phyloP scores from a whole-genome alignment of 2,797 vertebrate species.

The Scarus forsteni region DNA sequence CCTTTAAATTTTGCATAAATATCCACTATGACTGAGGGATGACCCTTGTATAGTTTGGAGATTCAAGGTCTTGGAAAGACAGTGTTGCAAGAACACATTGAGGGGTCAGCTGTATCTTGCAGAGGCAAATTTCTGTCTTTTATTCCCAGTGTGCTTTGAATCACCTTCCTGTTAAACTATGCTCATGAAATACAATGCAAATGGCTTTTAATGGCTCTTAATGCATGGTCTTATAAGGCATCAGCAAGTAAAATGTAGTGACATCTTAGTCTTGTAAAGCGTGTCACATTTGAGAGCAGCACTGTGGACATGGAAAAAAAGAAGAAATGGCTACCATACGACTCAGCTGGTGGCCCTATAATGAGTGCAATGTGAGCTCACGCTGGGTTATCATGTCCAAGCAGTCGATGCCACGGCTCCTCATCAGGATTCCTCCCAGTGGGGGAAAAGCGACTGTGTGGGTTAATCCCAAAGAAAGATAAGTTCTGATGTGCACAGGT shows the following conservation, averaged over 20 bases:
- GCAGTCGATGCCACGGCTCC: conserved; percentile 36
- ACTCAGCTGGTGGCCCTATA: conserved; percentile 39
- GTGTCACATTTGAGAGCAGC: not conserved
- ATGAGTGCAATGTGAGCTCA: conserved; percentile 46
- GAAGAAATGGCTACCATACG: conserved; percentile 13
- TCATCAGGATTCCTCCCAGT: conserved; percentile 55
- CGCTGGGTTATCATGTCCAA: conserved; percentile 56
- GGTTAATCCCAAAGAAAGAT: conserved; percentile 55
- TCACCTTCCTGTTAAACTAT: not conserved
- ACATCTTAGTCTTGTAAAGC: conserved; percentile 4
- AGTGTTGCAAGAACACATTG: no score
- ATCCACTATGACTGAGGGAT: no score
- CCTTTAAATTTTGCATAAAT: no score
- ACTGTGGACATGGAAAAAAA: not conserved
- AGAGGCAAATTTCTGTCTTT: not conserved
- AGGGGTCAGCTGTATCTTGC: no score
- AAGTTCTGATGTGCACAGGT: conserved; percentile 55
- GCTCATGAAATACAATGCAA: not conserved
- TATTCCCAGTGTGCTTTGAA: not conserved
- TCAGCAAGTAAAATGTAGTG: conserved; percentile 2
- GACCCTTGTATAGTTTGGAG: no score
- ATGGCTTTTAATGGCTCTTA: conserved; percentile 1
- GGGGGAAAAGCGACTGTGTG: conserved; percentile 34
- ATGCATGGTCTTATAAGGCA: not conserved
- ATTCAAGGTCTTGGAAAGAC: no score